These are phyloP conservation scores for Bradypus variegatus DNA, from an alignment of 2,797 vertebrate species.

Conservation along the genomic window DNA sequence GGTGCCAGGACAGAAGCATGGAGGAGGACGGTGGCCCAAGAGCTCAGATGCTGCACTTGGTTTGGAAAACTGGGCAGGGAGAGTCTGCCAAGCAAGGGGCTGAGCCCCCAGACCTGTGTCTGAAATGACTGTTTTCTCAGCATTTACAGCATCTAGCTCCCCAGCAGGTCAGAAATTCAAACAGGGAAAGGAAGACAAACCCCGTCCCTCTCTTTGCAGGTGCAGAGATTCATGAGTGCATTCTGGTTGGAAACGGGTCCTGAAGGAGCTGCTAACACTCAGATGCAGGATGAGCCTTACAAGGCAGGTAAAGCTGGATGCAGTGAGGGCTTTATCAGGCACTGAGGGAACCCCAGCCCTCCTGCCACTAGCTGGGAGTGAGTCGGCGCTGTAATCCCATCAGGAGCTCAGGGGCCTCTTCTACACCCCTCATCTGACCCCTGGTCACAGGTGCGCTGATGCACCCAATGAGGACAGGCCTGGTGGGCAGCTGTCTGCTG, in stretches of 20 bases:
- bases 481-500: not conserved
- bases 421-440: not conserved
- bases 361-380: not conserved
- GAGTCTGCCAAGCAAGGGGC: not conserved
- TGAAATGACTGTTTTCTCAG: too few relatives aligned
- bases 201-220: not conserved
- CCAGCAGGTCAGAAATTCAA: not conserved
- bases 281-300: not conserved
- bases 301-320: not conserved
- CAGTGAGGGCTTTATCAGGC: not conserved
- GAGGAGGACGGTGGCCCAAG: too few relatives aligned
- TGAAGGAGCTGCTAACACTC: too few relatives aligned
- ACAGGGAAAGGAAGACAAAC: not conserved
- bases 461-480: not conserved
- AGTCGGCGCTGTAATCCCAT: not conserved
- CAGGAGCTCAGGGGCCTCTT: not conserved
- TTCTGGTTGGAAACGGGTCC: not conserved
- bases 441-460: not conserved
- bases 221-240: not conserved
- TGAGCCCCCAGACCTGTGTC: rapidly evolving
- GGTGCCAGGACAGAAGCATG: not conserved
- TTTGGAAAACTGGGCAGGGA: not conserved
- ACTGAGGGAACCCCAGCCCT: not conserved
- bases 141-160: not conserved
- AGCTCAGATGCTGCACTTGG: rapidly evolving